A percentile compares a stretch with the other conserved stretches of the same genome.
Evolutionary conservation across 2,888 invertebrate genomes (phyloP).

Genomic region (Encarsia formosa): DNA sequence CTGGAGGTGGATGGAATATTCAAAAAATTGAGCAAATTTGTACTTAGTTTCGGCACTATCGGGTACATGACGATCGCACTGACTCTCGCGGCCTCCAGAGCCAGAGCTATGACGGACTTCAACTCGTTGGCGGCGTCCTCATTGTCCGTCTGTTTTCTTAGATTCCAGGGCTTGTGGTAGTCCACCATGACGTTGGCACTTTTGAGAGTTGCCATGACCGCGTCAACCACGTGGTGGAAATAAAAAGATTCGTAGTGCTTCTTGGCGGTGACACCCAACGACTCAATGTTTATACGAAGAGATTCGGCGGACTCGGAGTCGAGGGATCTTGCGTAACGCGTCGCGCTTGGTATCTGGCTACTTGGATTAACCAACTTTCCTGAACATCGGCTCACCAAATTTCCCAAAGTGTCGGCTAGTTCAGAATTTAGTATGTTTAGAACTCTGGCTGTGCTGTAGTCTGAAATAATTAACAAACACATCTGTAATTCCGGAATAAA

Average conservation of each 20-base stretch:
- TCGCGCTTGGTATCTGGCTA: constrained; percentile 65
- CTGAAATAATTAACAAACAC: constrained; percentile 54
- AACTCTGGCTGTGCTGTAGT: constrained; percentile 77
- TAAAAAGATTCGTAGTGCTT: constrained; percentile 70
- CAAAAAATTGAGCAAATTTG: constrained; percentile 68
- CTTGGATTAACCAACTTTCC: constrained; percentile 75
- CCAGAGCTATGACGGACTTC: constrained; percentile 72
- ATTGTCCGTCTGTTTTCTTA: constrained; percentile 60
- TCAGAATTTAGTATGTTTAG: constrained; percentile 79
- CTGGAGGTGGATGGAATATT: constrained; percentile 53
- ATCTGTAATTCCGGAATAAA: constrained; percentile 3
- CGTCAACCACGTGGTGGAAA: constrained; percentile 79
- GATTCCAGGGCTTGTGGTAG: constrained; percentile 81
- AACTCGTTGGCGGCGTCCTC: constrained; percentile 56
- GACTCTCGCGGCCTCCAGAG: constrained; percentile 80
- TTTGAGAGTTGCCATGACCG: constrained; percentile 69
- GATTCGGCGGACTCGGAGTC: constrained; percentile 53
- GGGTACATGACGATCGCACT: constrained; percentile 80
- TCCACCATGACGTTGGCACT: constrained; percentile 85
- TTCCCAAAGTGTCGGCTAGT: constrained; percentile 87
- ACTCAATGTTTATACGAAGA: constrained; percentile 57
- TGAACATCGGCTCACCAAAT: constrained; percentile 78
- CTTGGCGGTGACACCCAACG: constrained; percentile 59
- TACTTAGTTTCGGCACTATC: constrained; percentile 71
- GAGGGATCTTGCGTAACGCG: constrained; percentile 52